Evolutionary conservation across 2,113 vertebrate species (phyloP).

Genomic region (Chaenocephalus aceratus): DNA sequence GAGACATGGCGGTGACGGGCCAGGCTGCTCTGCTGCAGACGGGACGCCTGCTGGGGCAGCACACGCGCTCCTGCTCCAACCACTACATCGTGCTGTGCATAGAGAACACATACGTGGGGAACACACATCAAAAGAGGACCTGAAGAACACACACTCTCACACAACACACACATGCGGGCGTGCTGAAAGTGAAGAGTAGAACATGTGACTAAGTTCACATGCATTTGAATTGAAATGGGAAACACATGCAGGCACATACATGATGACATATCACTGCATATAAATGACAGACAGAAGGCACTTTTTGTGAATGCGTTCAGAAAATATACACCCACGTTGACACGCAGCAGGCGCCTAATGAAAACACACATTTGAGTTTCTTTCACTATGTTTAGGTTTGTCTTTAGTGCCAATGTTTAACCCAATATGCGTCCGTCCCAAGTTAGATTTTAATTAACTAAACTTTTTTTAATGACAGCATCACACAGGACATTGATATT

Average conservation of each 20-base stretch:
- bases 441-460: background rate
- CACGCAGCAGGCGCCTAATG: background rate
- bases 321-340: background rate
- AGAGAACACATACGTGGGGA: constrained; percentile 93
- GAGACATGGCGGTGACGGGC: constrained; percentile 85
- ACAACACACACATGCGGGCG: constrained; percentile 31
- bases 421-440: constrained; percentile 4
- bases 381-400: constrained; percentile 4
- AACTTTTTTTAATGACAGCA: too few relatives aligned
- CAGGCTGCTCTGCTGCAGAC: constrained; percentile 88
- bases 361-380: background rate
- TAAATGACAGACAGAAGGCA: background rate
- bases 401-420: background rate
- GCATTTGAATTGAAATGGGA: constrained; percentile 10
- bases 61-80: constrained; percentile 89
- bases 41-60: constrained; percentile 91
- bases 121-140: constrained; percentile 76
- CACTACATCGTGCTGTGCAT: constrained; percentile 93
- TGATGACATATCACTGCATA: constrained; percentile 8
- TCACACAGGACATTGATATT: background rate
- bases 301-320: constrained; percentile 5
- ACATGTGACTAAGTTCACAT: constrained; percentile 17
- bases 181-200: constrained; percentile 30
- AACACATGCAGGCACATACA: constrained; percentile 55
- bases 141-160: constrained; percentile 55